phyloP scores from a whole-genome alignment of 2,797 vertebrate genomes.

The Dipus sagitta region DNA sequence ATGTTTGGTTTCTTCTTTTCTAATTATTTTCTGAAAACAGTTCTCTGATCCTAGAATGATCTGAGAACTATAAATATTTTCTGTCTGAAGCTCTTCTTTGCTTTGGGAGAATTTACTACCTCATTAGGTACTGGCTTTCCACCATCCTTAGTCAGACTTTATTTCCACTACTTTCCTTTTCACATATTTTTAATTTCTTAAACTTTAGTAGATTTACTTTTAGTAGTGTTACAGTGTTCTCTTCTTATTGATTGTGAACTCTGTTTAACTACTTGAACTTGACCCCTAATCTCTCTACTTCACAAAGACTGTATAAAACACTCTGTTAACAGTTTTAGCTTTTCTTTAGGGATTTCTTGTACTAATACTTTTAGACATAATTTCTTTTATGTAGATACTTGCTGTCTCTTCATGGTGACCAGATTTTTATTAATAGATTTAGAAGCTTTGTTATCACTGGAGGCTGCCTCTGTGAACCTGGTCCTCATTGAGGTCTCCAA shows the following conservation, averaged over 20 bases:
- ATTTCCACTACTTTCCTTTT: slow-evolving; percentile 85
- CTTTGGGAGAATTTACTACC: slow-evolving; percentile 81
- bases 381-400: slow-evolving; percentile 80
- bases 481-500: slow-evolving; percentile 82
- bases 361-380: slow-evolving; percentile 82
- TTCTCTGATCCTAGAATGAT: slow-evolving; percentile 62
- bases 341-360: slow-evolving; percentile 79
- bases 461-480: slow-evolving; percentile 78
- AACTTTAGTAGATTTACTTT: slow-evolving; percentile 85
- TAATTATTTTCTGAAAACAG: slow-evolving; percentile 70
- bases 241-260: slow-evolving; percentile 76
- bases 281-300: slow-evolving; percentile 85
- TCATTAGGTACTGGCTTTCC: slow-evolving; percentile 73
- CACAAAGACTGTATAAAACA: slow-evolving; percentile 84
- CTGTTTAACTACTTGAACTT: slow-evolving; percentile 78
- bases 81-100: slow-evolving; percentile 80
- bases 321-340: slow-evolving; percentile 84
- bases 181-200: slow-evolving; percentile 84
- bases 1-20: slow-evolving; percentile 56
- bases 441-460: slow-evolving; percentile 69
- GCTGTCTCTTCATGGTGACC: slow-evolving; percentile 71
- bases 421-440: slow-evolving; percentile 72
- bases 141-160: slow-evolving; percentile 75
- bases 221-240: slow-evolving; percentile 65
- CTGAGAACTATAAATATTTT: slow-evolving; percentile 66